Base-by-base conservation (phyloP, 2,113 vertebrate species). In the Isichthys henryi region DNA sequence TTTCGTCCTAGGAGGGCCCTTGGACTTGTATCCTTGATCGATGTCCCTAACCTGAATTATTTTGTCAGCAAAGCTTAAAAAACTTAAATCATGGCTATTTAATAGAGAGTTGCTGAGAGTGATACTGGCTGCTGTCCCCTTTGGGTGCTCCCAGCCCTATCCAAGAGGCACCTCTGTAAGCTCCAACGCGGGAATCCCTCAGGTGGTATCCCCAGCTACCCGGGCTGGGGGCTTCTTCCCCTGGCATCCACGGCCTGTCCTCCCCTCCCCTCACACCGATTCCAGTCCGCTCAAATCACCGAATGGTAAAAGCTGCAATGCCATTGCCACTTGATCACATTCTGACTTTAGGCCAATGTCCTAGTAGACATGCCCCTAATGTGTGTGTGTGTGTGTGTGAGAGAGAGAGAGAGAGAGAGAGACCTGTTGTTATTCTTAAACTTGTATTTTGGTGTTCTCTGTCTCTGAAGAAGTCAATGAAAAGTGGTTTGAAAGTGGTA, bases 241-340 rank as follows among this genome's bases (percentile, higher is more conserved):
- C 58, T 35, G n/a, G 45, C 62, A 9, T 17, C 7, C 43, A 74
- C 1, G 4, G 80, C n/a, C 77, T 87, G 77, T 31, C 91, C 87
- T 83, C 19, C 11, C 3, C 52, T 43, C 31, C 43, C 50, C 86
- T 91, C 62, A 91, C 91, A 88, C 88, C 49, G 80, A 94, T 95
- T 93, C 93, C 93, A 92, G 89, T 62, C 91, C 93, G 94, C 94
- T 95, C 95, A 95, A 90, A 84, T 74, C 58, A 87, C 90, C 92
- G 92, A 93, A 95, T 93, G 87, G 88, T 43, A 84, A 84, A 89
- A 21, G 80, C 77, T 84, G 52, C 1, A 52, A 21, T 84, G 43
- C 43, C 13, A 10, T 19, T 19, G 52, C 48, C 80, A 49, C 88
- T 62, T 62, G 52, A 89, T 53, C 49, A 39, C 39, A 46, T 58